Percentiles rank a stretch among this genome's conserved stretches.
These are phyloP conservation scores for Daptonema setosum DNA, from an alignment of 2,888 invertebrate genomes.

Conservation along the genomic window DNA sequence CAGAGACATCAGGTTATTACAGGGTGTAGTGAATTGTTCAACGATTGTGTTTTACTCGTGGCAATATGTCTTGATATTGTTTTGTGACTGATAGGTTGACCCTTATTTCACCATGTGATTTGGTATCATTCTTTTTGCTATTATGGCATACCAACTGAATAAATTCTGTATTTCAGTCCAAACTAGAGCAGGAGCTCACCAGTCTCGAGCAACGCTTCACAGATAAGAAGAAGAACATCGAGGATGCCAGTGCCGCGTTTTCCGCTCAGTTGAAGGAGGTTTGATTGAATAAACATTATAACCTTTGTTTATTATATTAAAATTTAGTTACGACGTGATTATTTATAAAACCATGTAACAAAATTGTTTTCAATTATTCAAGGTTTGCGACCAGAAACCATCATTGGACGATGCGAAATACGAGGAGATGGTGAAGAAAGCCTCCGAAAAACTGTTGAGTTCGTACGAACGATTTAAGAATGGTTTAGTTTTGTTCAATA, in stretches of 20 bases:
- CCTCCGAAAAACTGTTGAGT: constrained; percentile 26
- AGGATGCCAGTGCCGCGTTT: not conserved
- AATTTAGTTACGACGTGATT: not conserved
- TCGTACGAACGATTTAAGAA: constrained; percentile 1
- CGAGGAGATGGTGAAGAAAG: constrained; percentile 57
- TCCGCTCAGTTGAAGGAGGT: not conserved
- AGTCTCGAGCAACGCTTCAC: not conserved
- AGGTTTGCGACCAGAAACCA: constrained; percentile 1
- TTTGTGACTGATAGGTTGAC: no score
- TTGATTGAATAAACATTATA: not conserved
- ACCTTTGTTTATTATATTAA: not conserved
- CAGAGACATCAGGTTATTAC: constrained; percentile 25
- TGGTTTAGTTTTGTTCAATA: not conserved
- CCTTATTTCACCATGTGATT: no score
- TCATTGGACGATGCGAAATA: constrained; percentile 82
- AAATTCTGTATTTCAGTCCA: not conserved
- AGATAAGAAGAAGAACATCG: not conserved
- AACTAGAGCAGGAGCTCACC: constrained; percentile 1
- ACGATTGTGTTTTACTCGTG: not conserved
- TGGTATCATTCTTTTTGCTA: no score
- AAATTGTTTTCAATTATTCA: not conserved
- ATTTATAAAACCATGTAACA: not conserved
- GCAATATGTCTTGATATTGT: not conserved
- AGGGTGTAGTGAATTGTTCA: not conserved
- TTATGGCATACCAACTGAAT: no score